Evolutionary conservation across 2,113 vertebrate genomes (phyloP), one percentile per base, ranked within the genome.

Genomic region (Menidia beryllina): DNA sequence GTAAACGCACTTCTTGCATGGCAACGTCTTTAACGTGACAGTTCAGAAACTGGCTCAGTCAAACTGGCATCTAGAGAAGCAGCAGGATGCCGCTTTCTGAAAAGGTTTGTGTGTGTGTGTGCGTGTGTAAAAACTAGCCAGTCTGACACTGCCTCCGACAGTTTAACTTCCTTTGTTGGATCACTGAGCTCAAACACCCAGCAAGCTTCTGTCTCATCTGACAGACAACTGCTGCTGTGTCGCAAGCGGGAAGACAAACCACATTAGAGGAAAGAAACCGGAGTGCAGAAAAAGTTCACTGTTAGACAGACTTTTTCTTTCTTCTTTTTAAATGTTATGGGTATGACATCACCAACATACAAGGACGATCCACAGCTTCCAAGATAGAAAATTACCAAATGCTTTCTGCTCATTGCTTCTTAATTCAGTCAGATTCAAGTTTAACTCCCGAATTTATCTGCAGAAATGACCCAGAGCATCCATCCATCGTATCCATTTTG

Each of bases 211-310:
- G 56, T 62, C n/a, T 72, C 49, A 38, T 71, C 19, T 81, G 51
- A 66, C 43, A 61, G 77, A 63, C 72, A 61, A 47, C 53, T 62
- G 23, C 45, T 60, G 59, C 48, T 69, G 69, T 15, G 11, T 11
- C 24, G 14, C 15, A 20, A 48, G 58, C 41, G 13, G 36, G 2
- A 47, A 54, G 59, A 70, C 54, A 59, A 59, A 49, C 57, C 39
- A n/a, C 13, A 39, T 69, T 38, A 63, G 10, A 62, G 43, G 39
- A 52, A 26, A 57, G 26, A 11, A 54, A 53, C 19, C 10, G 25
- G 10, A 14, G 23, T 34, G 30, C 19, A 56, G 49, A 67, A 39
- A 56, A 23, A 49, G 36, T 49, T 45, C 51, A 53, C 52, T 17
- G 20, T 34, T 34, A 34, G 30, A 34, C 10, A 34, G 30, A 34